phyloP scores from a whole-genome alignment of 2,113 vertebrate genomes.

The Cercocebus atys region DNA sequence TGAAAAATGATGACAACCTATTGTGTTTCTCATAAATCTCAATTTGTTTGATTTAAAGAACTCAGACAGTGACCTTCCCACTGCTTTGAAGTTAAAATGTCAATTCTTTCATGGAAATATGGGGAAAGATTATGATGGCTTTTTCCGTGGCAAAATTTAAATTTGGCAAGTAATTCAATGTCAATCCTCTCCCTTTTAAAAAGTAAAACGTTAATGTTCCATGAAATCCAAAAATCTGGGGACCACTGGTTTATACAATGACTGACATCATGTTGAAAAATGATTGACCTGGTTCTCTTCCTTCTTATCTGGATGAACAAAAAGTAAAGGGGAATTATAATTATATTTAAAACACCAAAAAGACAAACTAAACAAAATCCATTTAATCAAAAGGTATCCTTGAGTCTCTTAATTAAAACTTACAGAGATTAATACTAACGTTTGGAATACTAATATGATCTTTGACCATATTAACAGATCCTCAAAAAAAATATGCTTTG shows the following conservation, averaged over 20 bases:
- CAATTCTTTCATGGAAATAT: neutral
- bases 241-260: constrained; percentile 48
- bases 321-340: constrained; percentile 27
- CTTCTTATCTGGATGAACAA: constrained; percentile 38
- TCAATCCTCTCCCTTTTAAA: neutral
- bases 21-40: constrained; percentile 46
- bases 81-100: constrained; percentile 49
- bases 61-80: neutral
- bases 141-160: constrained; percentile 52
- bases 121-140: neutral
- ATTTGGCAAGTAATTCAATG: constrained; percentile 29
- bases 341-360: constrained; percentile 7
- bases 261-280: constrained; percentile 65
- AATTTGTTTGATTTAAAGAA: constrained; percentile 18
- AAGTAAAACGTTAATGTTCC: constrained; percentile 40
- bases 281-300: constrained; percentile 34
- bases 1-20: constrained; percentile 28
- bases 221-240: constrained; percentile 60
- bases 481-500: constrained; percentile 4
- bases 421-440: neutral
- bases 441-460: neutral
- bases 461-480: neutral
- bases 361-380: neutral
- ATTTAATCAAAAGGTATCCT: constrained; percentile 32
- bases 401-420: neutral